A percentile compares a stretch with the other conserved stretches of the same genome.
phyloP scores from a whole-genome alignment of 1,140 invertebrate species.

The Nymphalis io region DNA sequence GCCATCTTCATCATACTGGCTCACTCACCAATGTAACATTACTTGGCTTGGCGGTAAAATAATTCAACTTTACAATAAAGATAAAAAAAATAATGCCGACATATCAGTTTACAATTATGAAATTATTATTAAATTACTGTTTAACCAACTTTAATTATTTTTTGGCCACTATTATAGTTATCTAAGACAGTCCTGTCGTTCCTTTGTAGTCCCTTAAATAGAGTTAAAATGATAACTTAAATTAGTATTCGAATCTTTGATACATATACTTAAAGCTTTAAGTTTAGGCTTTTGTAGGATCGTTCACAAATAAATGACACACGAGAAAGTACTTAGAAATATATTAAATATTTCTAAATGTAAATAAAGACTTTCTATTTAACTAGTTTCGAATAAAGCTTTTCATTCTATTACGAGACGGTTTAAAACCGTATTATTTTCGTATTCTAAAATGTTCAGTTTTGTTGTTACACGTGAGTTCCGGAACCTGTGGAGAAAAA shows the following conservation, averaged over 20 bases:
- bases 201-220: not conserved
- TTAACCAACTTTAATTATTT: not conserved
- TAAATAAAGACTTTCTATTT: not conserved
- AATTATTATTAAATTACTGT: not conserved
- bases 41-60: too few species aligned
- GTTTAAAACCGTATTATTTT: conserved; percentile 5
- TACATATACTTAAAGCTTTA: conserved; percentile 68
- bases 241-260: conserved; percentile 58
- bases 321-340: not conserved
- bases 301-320: not conserved
- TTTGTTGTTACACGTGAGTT: conserved; percentile 37
- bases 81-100: too few species aligned
- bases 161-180: not conserved
- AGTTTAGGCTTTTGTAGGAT: conserved; percentile 57
- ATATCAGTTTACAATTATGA: not conserved
- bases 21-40: too few species aligned
- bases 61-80: too few species aligned
- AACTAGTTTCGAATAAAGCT: conserved; percentile 21
- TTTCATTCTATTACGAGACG: conserved; percentile 12
- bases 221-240: not conserved
- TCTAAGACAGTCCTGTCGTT: conserved; percentile 2
- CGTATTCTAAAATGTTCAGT: not conserved
- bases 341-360: not conserved
- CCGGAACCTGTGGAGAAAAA: conserved; percentile 29
- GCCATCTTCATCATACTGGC: too few species aligned